These are phyloP conservation scores for Aphelocoma coerulescens DNA, from an alignment of 2,113 vertebrate genomes.

Conservation along the genomic window DNA sequence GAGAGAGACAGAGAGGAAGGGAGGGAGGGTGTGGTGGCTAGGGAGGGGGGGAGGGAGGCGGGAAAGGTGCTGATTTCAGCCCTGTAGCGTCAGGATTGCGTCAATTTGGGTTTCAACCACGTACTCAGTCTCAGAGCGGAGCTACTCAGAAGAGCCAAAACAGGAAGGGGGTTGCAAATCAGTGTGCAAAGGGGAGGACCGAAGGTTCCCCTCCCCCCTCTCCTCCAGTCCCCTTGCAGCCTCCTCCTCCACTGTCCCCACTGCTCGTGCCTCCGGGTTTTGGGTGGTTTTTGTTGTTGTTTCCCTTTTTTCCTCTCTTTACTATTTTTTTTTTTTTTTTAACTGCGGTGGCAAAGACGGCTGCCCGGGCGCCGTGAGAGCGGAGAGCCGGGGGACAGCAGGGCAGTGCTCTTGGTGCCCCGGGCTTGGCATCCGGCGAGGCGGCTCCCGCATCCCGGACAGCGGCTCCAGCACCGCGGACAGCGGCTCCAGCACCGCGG, in stretches of 20 bases:
- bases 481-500: not conserved
- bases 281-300: not conserved
- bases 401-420: not conserved
- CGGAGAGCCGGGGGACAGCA: not conserved
- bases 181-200: conserved; percentile 53
- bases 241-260: conserved; percentile 12
- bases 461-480: conserved; percentile 31
- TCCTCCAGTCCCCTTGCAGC: not conserved
- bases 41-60: not conserved
- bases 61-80: conserved; percentile 79
- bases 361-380: not conserved
- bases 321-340: not conserved
- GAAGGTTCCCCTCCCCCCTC: conserved; percentile 24
- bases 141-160: conserved; percentile 72
- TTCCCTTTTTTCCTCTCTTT: not conserved
- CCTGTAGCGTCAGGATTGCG: conserved; percentile 91
- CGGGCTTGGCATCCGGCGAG: not conserved
- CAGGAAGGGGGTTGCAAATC: conserved; percentile 67
- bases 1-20: too few relatives aligned
- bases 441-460: not conserved
- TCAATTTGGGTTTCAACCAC: conserved; percentile 82
- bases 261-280: not conserved
- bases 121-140: conserved; percentile 69
- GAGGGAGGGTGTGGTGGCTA: too few relatives aligned
- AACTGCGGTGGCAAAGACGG: not conserved